phyloP scores from a whole-genome alignment of 1,140 invertebrate genomes.

The Scaptomyza hsui region DNA sequence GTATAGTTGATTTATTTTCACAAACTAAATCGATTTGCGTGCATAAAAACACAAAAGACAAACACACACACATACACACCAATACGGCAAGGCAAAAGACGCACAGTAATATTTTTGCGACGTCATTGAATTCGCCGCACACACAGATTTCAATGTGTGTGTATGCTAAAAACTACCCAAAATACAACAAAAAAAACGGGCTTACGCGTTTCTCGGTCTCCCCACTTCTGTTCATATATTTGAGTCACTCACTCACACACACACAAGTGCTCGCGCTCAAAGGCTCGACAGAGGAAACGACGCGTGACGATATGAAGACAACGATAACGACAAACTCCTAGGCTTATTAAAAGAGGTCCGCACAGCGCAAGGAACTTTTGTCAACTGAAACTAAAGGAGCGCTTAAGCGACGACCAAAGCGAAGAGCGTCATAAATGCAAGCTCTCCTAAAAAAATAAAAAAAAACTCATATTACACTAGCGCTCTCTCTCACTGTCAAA shows the following conservation, averaged over 20 bases:
- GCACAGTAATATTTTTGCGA: slow-evolving; percentile 66
- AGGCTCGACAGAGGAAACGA: slow-evolving; percentile 53
- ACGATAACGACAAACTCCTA: slow-evolving; percentile 29
- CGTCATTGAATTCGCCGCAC: slow-evolving; percentile 79
- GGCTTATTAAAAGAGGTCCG: slow-evolving; percentile 41
- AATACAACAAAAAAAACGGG: slow-evolving; percentile 23
- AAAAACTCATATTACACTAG: neutral
- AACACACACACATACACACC: slow-evolving; percentile 35
- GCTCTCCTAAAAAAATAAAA: slow-evolving; percentile 26
- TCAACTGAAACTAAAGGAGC: slow-evolving; percentile 65
- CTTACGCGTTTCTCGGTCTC: slow-evolving; percentile 45
- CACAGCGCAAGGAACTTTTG: slow-evolving; percentile 72
- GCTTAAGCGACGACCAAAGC: slow-evolving; percentile 34
- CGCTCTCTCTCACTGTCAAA: slow-evolving; percentile 3
- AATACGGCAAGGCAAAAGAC: slow-evolving; percentile 45
- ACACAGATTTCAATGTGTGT: slow-evolving; percentile 37
- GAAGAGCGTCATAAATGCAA: slow-evolving; percentile 19
- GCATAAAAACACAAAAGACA: slow-evolving; percentile 47
- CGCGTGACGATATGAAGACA: slow-evolving; percentile 61
- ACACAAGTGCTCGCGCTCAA: slow-evolving; percentile 3
- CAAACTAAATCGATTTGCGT: slow-evolving; percentile 74
- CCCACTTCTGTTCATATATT: slow-evolving; percentile 32
- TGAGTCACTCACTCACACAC: slow-evolving; percentile 49
- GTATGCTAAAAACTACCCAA: slow-evolving; percentile 44
- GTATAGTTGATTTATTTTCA: slow-evolving; percentile 52